Conservation (phyloP, 2,888 invertebrate species). For the Odontocerum albicorne region DNA sequence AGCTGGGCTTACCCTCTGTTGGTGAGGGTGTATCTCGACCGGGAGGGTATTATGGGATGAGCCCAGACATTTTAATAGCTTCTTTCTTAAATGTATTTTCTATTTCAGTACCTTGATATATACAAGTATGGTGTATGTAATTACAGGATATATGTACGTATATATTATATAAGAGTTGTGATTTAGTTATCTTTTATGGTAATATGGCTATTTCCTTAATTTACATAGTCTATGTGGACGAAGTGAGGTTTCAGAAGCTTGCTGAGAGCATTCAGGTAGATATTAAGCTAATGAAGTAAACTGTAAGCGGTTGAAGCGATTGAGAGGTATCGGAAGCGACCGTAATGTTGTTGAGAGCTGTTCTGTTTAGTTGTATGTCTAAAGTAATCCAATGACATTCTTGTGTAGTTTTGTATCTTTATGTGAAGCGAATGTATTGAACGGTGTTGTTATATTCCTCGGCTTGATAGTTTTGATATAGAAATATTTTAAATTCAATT, state of each 20-base stretch:
- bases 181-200: constrained; percentile 32
- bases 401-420: constrained; percentile 17
- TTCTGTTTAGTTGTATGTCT: too few species aligned
- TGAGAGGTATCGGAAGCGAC: neutral
- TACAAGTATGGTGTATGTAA: too few species aligned
- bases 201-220: constrained; percentile 32
- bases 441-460: constrained; percentile 32
- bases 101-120: too few species aligned
- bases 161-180: constrained; percentile 33
- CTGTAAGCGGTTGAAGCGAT: constrained; percentile 25
- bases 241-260: neutral
- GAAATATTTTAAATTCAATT: constrained; percentile 33
- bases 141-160: too few species aligned
- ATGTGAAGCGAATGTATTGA: constrained; percentile 14
- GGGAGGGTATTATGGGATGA: too few species aligned
- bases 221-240: constrained; percentile 10
- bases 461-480: constrained; percentile 34
- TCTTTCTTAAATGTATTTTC: too few species aligned
- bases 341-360: too few species aligned
- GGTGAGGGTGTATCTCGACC: too few species aligned
- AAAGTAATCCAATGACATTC: too few species aligned
- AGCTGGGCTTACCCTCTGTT: too few species aligned
- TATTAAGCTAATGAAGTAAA: constrained; percentile 17
- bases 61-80: too few species aligned
- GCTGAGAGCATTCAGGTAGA: neutral